Percentiles rank a stretch among this genome's conserved stretches.
These are phyloP conservation scores for Hemicentrotus pulcherrimus DNA, from an alignment of 35 echinoderm and acorn worm species.

Conservation along the genomic window DNA sequence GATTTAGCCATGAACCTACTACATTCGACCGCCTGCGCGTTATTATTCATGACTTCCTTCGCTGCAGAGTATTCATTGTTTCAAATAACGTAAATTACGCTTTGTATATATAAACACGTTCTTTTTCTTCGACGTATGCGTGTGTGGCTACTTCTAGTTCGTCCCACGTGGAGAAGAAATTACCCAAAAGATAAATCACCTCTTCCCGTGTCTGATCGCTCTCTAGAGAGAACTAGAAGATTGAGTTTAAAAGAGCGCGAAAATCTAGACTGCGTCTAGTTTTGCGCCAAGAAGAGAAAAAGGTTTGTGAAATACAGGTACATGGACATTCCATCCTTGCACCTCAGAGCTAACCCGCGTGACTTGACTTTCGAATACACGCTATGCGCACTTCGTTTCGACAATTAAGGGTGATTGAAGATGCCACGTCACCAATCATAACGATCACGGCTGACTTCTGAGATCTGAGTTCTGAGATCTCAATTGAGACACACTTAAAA, in stretches of 20 bases:
- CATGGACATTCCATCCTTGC: not conserved
- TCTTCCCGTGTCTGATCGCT: not conserved
- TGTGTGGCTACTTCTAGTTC: not conserved
- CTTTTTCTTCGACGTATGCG: not conserved
- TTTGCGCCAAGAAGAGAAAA: not conserved
- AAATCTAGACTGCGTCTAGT: not conserved
- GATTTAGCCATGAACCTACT: not conserved
- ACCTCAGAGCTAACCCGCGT: not conserved
- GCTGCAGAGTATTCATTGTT: not conserved
- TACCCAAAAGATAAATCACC: not conserved
- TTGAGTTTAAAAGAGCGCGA: constrained; percentile 12
- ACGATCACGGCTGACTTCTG: too few relatives aligned
- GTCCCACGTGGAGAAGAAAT: not conserved
- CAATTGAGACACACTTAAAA: not conserved
- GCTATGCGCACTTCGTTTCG: not conserved
- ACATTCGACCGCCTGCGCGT: too few relatives aligned
- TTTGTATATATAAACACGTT: not conserved
- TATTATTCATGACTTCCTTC: not conserved
- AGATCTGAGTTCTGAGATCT: too few relatives aligned
- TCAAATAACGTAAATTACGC: not conserved
- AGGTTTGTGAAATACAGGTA: not conserved
- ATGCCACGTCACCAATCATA: not conserved
- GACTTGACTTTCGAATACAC: not conserved
- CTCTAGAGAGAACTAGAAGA: not conserved
- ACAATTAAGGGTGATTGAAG: not conserved